Evolutionary conservation across 2,888 invertebrate genomes (phyloP), one percentile per base, ranked within the genome.

Genomic region (Drosophila anomelani): DNA sequence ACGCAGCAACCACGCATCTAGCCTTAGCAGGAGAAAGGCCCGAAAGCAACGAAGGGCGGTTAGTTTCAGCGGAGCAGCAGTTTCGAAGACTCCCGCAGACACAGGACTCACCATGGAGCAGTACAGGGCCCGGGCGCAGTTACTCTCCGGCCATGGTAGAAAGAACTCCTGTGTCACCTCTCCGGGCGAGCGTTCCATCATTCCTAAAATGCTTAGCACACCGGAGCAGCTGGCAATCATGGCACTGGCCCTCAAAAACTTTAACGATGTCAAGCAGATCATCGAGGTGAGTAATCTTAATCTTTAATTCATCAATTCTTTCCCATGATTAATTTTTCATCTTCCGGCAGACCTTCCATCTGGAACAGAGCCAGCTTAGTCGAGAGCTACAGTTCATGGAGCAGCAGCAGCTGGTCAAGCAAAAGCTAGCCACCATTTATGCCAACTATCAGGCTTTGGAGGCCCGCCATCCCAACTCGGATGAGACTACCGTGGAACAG

Each of bases 151-250:
- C 12, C 39, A 29, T 38, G n/a, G 8, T 32, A 55, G 57, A 41
- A 34, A 34, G 55, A 9, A 10, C 3, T 51, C 39, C 0, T 12
- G 34, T 1, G 64, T 29, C 0, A 51, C 44, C 2, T n/a, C 51
- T 4, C 43, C 51, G 8, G 43, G 20, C 15, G 58, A 91, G 51
- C 85, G 88, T 4, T 91, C 92, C 57, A 90, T 92, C 13, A 89
- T 93, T 69, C 88, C 90, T 0, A 91, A 91, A 78, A 95, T 97
- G 96, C 90, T 97, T 59, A 95, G 96, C 10, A 94, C 96, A 36
- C 95, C 96, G 0, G 95, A 95, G 77, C 95, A 95, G 76, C 93
- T 97, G 49, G 95, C 97, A n/a, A 94, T 95, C 43, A 93, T 96
- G 90, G 96, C 96, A 47, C 93, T 97, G 46, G 95, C 96, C 83